Evolutionary conservation across 1,140 invertebrate genomes (phyloP).

Genomic region (Caenorhabditis remanei): DNA sequence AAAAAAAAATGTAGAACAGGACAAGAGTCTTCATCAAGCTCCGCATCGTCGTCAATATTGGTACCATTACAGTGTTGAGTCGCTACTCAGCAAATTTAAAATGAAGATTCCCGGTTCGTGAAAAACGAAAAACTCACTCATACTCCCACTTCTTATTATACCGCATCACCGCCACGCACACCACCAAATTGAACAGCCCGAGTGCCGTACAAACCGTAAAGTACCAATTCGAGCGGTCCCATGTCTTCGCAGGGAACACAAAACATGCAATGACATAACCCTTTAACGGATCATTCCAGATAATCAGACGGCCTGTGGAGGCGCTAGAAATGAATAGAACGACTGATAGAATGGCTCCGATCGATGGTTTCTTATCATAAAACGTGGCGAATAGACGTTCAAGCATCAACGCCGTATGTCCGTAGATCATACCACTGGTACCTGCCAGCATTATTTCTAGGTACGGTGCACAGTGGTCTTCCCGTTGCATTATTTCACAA

Average conservation of each 20-base stretch:
- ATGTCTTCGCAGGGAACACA: not conserved
- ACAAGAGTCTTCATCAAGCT: no score
- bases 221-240: not conserved
- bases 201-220: not conserved
- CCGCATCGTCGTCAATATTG: no score
- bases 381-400: not conserved
- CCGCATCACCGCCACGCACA: not conserved
- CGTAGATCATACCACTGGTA: conserved; percentile 8
- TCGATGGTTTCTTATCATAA: not conserved
- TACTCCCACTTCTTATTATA: conserved; percentile 37
- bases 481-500: not conserved
- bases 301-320: not conserved
- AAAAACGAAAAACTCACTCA: not conserved
- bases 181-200: not conserved
- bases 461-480: not conserved
- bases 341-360: no score
- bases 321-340: not conserved
- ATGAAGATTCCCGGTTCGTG: no score
- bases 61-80: no score
- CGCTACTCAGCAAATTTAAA: no score
- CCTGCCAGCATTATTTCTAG: not conserved
- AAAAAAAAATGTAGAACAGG: no score
- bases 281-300: conserved; percentile 15
- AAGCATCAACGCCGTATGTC: not conserved
- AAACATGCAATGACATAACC: not conserved